Evolutionary conservation across 2,797 vertebrate genomes (phyloP), one percentile per base, ranked within the genome.

Genomic region (Tragopan temminckii): DNA sequence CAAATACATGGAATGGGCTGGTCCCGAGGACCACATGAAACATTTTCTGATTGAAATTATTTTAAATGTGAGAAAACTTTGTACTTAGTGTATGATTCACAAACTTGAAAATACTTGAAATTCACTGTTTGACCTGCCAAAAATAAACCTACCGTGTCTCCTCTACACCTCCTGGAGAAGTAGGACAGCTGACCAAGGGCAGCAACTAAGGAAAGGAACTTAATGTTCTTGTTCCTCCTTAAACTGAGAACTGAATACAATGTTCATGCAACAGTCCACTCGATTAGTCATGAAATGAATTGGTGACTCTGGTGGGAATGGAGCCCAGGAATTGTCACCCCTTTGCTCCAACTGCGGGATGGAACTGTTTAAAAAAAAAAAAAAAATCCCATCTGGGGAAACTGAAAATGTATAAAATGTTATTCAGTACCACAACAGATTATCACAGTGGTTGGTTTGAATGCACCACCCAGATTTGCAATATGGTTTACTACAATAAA

Each of bases 191-290:
- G 77, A 88, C 25, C 15, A 62, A 62, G n/a, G 21, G 58, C 72
- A 40, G 84, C 21, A 80, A 82, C 86, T 89, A 72, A 87, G 85
- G 85, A 87, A 88, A 85, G 72, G 88, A 93, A 95, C 93, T 94
- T 78, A 66, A 75, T 94, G 95, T 96, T 95, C 91, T 84, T 90
- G 74, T 90, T 95, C 90, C 88, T 84, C 84, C 86, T 95, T 90
- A 93, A 78, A 80, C 45, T 92, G 87, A 89, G 88, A 88, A 72
- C 33, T 93, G 94, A 94, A 93, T 88, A 70, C 88, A 48, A 88
- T 61, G 84, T 91, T 94, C 88, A 94, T 92, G 92, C 89, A 91
- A 86, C 93, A 93, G 70, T 92, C 89, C 89, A 89, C 89, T 90
- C 85, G 77, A 93, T 95, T 94, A 95, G 91, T 80, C 71, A 70